Evolutionary conservation across 2,888 invertebrate species (phyloP), one percentile per base, ranked within the genome.

Genomic region (Chalcis sispes): DNA sequence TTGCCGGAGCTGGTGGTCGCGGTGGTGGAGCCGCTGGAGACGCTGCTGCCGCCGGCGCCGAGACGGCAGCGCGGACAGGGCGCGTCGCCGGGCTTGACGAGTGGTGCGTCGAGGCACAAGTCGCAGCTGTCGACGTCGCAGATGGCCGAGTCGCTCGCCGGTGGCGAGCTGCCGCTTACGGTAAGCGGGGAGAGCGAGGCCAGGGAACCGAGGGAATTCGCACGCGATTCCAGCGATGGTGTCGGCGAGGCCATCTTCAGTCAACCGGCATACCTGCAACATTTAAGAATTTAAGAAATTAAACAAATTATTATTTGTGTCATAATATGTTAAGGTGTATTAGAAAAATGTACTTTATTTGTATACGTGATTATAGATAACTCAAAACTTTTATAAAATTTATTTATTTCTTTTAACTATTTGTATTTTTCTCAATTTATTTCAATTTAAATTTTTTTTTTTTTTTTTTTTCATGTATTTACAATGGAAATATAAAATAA

Each of bases 181-280:
- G 95, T 95, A 88, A 95, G 90, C 86, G 95, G 95, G 64, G 93
- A 93, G 79, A 89, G 87, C 88, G 93, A 93, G 83, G 91, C 90
- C 87, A 90, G 89, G 87, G 96, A 96, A 92, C 95, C 95, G 91
- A 96, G 94, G 89, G 96, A 95, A 91, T 95, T 95, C 91, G 95
- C 95, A 93, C 95, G 94, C 91, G 96, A 96, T 92, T 96, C 96
- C 91, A 96, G 92, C 90, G 96, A 96, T 91, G 96, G 96, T 91
- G 96, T 96, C 87, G 93, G 93, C 91, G 96, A 95, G 93, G 95
- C 96, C 96, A 96, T 96, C 93, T 95, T 95, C 94, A 94, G 91
- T 94, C 93, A 93, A 93, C 94, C 94, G 92, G 94, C 94, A 94
- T 94, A 94, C 94, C 94, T 94, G 92, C 46, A 92, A 93, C 90